Evolutionary conservation across 2,113 vertebrate species (phyloP).

Genomic region (Vidua macroura): DNA sequence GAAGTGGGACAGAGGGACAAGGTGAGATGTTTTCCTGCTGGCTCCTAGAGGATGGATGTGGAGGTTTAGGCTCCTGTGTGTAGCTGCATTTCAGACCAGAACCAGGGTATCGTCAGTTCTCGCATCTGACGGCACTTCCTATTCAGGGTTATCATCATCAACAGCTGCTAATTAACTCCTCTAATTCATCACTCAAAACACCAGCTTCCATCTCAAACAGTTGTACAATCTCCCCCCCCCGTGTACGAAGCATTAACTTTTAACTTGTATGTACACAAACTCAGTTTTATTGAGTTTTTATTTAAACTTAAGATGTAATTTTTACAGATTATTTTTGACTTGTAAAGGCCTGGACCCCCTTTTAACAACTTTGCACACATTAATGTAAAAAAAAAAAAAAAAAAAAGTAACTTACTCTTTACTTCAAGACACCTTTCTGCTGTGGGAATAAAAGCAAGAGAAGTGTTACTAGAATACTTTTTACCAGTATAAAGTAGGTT

Average conservation of each 20-base stretch:
- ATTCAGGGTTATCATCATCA: constrained; percentile 85
- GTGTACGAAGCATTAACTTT: fast-evolving
- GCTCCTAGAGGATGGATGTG: fast-evolving
- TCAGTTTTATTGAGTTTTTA: neutral
- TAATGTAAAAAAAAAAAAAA: neutral
- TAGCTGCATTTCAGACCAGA: constrained; percentile 63
- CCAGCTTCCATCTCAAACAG: neutral
- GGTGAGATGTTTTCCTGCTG: fast-evolving
- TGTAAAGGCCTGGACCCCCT: neutral
- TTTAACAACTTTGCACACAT: fast-evolving
- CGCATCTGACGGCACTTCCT: constrained; percentile 96
- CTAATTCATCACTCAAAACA: fast-evolving
- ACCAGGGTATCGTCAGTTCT: constrained; percentile 84
- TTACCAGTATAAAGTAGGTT: fast-evolving
- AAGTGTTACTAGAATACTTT: neutral
- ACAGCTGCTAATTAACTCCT: neutral
- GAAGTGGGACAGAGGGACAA: neutral
- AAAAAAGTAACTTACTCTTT: neutral
- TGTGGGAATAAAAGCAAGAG: neutral
- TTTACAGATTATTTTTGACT: neutral
- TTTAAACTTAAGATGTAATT: fast-evolving
- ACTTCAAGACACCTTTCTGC: neutral
- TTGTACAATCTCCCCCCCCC: fast-evolving
- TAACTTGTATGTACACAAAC: fast-evolving
- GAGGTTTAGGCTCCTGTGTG: fast-evolving